These are phyloP conservation scores for Eudasyphora cyanicolor DNA, from an alignment of 2,888 invertebrate species.

Conservation along the genomic window DNA sequence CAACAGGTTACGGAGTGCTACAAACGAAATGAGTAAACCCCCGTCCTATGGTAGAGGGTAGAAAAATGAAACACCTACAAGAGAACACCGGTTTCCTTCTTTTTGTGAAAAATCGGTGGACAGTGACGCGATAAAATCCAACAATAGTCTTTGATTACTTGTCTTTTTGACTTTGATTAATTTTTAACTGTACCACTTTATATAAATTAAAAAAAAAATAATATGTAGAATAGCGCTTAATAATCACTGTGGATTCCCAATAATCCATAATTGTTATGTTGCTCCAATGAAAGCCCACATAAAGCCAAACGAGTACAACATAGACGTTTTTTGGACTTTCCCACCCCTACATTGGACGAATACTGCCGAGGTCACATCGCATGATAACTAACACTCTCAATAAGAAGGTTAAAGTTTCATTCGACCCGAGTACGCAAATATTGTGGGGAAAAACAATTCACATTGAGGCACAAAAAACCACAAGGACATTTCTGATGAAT, in stretches of 20 bases:
- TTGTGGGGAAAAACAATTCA: not conserved
- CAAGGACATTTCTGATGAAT: conserved; percentile 31
- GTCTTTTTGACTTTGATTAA: not conserved
- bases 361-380: not conserved
- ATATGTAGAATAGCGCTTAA: not conserved
- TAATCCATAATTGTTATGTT: not conserved
- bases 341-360: conserved; percentile 5
- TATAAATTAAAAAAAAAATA: too few species aligned
- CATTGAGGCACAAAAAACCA: not conserved
- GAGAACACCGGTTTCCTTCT: too few species aligned
- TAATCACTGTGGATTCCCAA: not conserved
- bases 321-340: not conserved
- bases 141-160: too few species aligned
- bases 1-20: too few species aligned
- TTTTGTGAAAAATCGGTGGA: too few species aligned
- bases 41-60: too few species aligned
- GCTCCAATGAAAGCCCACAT: not conserved
- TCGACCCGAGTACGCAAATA: not conserved
- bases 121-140: too few species aligned
- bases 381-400: not conserved
- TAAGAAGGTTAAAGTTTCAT: conserved; percentile 1
- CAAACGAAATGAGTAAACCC: too few species aligned
- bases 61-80: too few species aligned
- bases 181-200: not conserved
- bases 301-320: not conserved